phyloP scores from a whole-genome alignment of 2,888 invertebrate species.

The Polydrusus pterygomalis region DNA sequence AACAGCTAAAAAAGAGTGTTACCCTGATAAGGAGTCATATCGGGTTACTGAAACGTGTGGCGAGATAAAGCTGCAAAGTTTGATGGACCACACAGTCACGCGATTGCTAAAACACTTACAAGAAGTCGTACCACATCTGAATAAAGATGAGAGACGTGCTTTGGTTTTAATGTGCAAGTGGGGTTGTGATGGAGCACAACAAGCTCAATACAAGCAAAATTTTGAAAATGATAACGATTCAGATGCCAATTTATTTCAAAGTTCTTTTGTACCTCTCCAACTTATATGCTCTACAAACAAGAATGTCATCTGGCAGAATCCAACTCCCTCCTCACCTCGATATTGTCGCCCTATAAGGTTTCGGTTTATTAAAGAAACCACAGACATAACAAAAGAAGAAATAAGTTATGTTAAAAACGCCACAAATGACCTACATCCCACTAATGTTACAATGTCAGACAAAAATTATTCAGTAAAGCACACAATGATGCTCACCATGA shows the following conservation, averaged over 20 bases:
- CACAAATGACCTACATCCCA: too few relatives aligned
- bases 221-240: constrained; percentile 56
- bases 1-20: constrained; percentile 37
- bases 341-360: too few relatives aligned
- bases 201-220: constrained; percentile 61
- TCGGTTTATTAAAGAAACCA: constrained; percentile 61
- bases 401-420: constrained; percentile 49
- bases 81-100: constrained; percentile 26
- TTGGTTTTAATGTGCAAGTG: constrained; percentile 55
- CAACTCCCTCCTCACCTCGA: constrained; percentile 60
- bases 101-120: constrained; percentile 35
- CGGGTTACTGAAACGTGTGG: too few relatives aligned
- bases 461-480: constrained; percentile 32
- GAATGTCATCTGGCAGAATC: constrained; percentile 57
- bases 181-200: constrained; percentile 61
- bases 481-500: too few relatives aligned
- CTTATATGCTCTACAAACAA: constrained; percentile 56
- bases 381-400: constrained; percentile 58
- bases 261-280: constrained; percentile 59
- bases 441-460: not conserved
- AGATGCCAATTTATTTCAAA: constrained; percentile 63
- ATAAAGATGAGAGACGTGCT: constrained; percentile 43
- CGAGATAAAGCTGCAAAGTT: not conserved
- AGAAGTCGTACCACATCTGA: constrained; percentile 28
- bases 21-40: constrained; percentile 8